phyloP scores from a whole-genome alignment of 2,113 vertebrate genomes.

The Clarias batrachus region DNA sequence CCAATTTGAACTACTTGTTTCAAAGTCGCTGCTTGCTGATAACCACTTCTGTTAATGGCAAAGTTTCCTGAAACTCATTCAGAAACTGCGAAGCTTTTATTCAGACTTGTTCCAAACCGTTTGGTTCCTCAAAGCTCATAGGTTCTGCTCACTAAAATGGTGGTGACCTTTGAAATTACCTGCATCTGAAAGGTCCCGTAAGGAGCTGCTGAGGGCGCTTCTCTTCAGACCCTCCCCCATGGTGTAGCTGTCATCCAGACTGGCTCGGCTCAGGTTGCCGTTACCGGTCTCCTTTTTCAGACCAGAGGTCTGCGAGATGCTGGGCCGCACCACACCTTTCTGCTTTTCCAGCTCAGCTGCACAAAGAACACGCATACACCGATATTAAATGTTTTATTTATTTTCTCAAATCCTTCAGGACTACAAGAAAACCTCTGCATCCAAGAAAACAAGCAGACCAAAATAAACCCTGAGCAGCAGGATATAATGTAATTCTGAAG shows the following conservation, averaged over 20 bases:
- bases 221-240: constrained; percentile 90
- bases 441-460: neutral
- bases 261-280: constrained; percentile 81
- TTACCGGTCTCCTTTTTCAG: constrained; percentile 89
- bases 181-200: constrained; percentile 93
- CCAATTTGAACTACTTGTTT: neutral
- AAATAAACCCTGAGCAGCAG: neutral
- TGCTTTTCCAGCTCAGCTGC: constrained; percentile 95
- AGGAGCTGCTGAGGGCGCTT: constrained; percentile 94
- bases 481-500: constrained; percentile 17
- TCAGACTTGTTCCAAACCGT: neutral
- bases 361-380: constrained; percentile 14
- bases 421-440: neutral
- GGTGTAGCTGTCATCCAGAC: constrained; percentile 93
- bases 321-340: constrained; percentile 90
- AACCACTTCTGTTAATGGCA: neutral
- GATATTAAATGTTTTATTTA: neutral
- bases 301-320: constrained; percentile 87
- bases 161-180: constrained; percentile 72
- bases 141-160: neutral
- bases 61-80: neutral
- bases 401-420: neutral
- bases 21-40: neutral
- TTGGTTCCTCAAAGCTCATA: neutral
- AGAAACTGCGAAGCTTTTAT: neutral